Percentiles rank a stretch among this genome's conserved stretches.
Evolutionary conservation across 2,113 vertebrate species (phyloP).

Genomic region (Phoxinus phoxinus): DNA sequence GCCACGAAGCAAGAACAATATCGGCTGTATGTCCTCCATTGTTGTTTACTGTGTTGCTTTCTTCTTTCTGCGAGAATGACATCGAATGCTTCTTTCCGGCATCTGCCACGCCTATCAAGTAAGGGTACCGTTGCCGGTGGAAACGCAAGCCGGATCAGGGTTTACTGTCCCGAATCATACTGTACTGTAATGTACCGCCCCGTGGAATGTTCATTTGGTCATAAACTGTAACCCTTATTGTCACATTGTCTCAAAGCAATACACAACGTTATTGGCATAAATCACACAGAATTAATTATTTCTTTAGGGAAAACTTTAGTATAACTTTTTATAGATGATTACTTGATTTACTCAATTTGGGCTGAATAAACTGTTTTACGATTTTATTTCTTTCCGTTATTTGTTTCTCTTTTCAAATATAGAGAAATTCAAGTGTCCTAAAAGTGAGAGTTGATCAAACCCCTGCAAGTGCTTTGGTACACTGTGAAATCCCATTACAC

Average conservation of each 20-base stretch:
- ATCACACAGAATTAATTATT: neutral
- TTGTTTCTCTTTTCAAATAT: neutral
- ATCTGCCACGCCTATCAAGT: neutral
- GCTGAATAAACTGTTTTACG: neutral
- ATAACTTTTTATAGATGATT: neutral
- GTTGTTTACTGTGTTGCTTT: too few species aligned
- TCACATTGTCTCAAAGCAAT: neutral
- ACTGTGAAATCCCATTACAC: slow-evolving; percentile 46
- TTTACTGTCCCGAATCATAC: too few species aligned
- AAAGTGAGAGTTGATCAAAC: slow-evolving; percentile 32
- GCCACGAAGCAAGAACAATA: too few species aligned
- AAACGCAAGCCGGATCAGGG: neutral
- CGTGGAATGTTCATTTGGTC: neutral
- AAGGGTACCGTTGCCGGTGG: neutral
- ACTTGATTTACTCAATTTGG: neutral
- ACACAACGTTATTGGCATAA: neutral
- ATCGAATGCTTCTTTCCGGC: neutral
- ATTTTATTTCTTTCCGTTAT: too few species aligned
- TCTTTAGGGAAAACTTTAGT: neutral
- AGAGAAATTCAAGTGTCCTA: too few species aligned
- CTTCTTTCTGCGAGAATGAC: too few species aligned
- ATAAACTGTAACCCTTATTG: neutral
- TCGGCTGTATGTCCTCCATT: too few species aligned
- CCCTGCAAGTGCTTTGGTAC: neutral
- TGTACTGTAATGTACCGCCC: too few species aligned